A percentile compares a stretch with the other conserved stretches of the same genome.
Conservation (phyloP, 2,113 vertebrate genomes). For the Psophia crepitans region DNA sequence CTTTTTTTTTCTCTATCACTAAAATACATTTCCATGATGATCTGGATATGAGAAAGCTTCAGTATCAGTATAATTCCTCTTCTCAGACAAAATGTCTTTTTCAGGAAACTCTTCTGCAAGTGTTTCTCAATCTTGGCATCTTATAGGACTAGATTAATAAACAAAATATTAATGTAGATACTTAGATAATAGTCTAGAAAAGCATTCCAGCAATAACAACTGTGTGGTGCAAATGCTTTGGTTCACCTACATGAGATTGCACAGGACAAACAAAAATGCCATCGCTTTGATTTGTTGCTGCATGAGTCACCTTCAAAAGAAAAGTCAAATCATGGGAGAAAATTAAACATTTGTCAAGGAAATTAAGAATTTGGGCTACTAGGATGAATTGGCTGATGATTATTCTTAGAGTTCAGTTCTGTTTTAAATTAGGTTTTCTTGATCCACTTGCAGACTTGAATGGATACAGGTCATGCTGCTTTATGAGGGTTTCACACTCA, state of each 20-base stretch:
- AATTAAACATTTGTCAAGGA: slow-evolving; percentile 10
- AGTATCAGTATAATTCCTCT: not conserved
- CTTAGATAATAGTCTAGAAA: not conserved
- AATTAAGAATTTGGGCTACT: not conserved
- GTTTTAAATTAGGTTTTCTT: not conserved
- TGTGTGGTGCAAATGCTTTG: not conserved
- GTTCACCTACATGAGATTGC: not conserved
- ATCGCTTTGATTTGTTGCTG: not conserved
- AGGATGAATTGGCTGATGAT: not conserved
- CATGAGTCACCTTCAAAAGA: not conserved
- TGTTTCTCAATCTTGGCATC: not conserved
- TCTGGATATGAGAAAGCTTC: not conserved
- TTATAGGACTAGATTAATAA: not conserved
- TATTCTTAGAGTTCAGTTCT: not conserved
- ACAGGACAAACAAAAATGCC: not conserved
- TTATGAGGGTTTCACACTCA: not conserved
- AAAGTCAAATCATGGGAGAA: not conserved
- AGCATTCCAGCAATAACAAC: not conserved
- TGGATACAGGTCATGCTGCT: not conserved
- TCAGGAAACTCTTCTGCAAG: not conserved
- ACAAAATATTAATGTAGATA: not conserved
- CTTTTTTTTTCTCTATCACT: not conserved
- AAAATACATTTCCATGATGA: not conserved
- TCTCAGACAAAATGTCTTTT: not conserved
- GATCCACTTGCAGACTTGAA: not conserved